Conservation (phyloP, 2,888 invertebrate species). For the Tanaodytes sp. region DNA sequence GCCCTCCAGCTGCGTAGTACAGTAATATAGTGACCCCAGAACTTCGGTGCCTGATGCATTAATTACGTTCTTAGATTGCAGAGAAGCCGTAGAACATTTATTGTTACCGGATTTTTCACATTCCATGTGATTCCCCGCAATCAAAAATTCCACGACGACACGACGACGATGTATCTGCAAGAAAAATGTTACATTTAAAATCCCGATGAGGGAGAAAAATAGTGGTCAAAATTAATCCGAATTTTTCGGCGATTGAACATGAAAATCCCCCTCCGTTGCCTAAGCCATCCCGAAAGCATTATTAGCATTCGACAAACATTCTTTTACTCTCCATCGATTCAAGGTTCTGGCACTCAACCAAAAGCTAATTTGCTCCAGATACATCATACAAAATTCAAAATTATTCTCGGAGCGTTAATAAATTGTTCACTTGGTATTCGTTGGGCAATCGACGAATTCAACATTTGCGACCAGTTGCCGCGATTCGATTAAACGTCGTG, state of each 20-base stretch:
- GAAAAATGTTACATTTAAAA: too few relatives aligned
- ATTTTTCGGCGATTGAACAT: too few relatives aligned
- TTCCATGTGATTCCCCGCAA: too few relatives aligned
- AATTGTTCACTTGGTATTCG: conserved; percentile 40
- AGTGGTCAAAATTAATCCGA: too few relatives aligned
- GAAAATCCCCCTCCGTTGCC: too few relatives aligned
- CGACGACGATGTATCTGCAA: too few relatives aligned
- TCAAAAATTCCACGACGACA: too few relatives aligned
- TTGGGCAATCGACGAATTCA: conserved; percentile 20
- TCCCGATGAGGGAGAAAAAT: too few relatives aligned
- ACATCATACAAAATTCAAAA: conserved; percentile 50
- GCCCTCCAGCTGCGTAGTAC: background rate
- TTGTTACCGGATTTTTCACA: too few relatives aligned
- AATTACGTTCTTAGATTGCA: conserved; percentile 4
- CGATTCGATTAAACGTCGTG: conserved; percentile 21
- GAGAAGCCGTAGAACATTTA: conserved; percentile 17
- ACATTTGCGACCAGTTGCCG: conserved; percentile 19
- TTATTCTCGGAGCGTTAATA: conserved; percentile 45
- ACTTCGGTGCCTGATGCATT: background rate
- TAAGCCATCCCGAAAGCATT: conserved; percentile 10
- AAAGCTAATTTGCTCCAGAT: conserved; percentile 51
- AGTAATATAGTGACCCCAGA: too few relatives aligned
- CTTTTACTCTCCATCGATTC: conserved; percentile 41
- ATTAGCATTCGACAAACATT: conserved; percentile 39
- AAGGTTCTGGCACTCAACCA: conserved; percentile 51